Percentiles rank a stretch among this genome's conserved stretches.
These are phyloP conservation scores for Gobio occitaniae DNA, from an alignment of 2,797 vertebrate species.

Conservation along the genomic window DNA sequence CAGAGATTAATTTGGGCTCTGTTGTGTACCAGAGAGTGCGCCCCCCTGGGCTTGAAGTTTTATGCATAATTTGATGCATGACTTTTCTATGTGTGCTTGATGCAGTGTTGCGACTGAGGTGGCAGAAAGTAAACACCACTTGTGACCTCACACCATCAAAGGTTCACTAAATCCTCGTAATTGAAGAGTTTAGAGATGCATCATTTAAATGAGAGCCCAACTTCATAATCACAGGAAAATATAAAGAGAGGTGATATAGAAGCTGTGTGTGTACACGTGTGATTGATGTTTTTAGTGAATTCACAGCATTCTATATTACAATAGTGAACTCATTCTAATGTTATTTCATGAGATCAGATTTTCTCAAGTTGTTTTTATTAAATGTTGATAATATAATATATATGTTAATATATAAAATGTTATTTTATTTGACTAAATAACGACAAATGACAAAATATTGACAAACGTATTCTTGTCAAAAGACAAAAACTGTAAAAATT, in stretches of 20 bases:
- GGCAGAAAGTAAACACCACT: constrained; percentile 63
- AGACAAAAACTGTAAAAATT: not conserved
- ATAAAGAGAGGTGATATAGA: constrained; percentile 23
- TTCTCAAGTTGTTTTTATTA: not conserved
- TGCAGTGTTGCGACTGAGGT: constrained; percentile 57
- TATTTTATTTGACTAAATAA: too few species aligned
- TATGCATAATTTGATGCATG: constrained; percentile 69
- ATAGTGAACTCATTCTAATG: not conserved
- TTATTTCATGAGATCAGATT: not conserved
- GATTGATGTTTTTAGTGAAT: not conserved
- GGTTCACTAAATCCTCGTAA: constrained; percentile 56
- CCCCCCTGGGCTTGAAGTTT: constrained; percentile 71
- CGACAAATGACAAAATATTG: not conserved
- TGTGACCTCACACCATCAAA: constrained; percentile 48
- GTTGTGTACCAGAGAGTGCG: constrained; percentile 82
- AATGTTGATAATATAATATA: not conserved
- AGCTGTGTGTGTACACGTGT: not conserved
- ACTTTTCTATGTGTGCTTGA: constrained; percentile 62
- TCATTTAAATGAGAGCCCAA: constrained; percentile 37
- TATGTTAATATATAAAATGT: not conserved
- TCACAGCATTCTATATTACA: not conserved
- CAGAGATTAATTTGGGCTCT: constrained; percentile 87
- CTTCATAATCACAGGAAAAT: constrained; percentile 36
- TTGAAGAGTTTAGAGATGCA: constrained; percentile 39
- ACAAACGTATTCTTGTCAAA: not conserved